These are phyloP conservation scores for Orchesella flavescens DNA, from an alignment of 2,888 invertebrate species.

Conservation along the genomic window DNA sequence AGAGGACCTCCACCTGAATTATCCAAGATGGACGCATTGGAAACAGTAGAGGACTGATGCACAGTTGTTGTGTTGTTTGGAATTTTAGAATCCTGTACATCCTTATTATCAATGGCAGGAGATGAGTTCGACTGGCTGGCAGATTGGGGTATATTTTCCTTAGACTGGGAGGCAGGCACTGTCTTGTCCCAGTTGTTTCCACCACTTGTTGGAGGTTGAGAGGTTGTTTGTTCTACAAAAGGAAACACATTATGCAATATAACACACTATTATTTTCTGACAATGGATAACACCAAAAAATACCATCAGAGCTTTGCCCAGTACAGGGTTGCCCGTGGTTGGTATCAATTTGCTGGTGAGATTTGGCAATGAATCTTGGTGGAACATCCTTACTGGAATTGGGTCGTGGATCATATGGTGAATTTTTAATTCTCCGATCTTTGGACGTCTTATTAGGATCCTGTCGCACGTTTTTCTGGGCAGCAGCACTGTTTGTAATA, in stretches of 20 bases:
- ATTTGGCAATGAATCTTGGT: conserved; percentile 43
- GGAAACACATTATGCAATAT: background rate
- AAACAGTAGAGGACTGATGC: conserved; percentile 13
- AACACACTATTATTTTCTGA: background rate
- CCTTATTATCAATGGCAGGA: conserved; percentile 32
- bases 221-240: conserved; percentile 35
- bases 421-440: conserved; percentile 67
- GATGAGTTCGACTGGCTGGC: conserved; percentile 1
- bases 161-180: conserved; percentile 2
- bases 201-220: background rate
- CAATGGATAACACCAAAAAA: background rate
- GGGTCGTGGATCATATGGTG: conserved; percentile 69
- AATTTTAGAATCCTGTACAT: conserved; percentile 42
- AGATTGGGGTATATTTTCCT: conserved; percentile 20
- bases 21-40: conserved; percentile 54
- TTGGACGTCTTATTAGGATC: conserved; percentile 14
- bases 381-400: conserved; percentile 59
- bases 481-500: background rate
- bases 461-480: background rate
- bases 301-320: conserved; percentile 31
- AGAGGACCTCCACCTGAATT: conserved; percentile 65
- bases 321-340: background rate
- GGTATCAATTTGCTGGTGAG: background rate
- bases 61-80: conserved; percentile 3
- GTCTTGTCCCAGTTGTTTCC: conserved; percentile 25